phyloP scores from a whole-genome alignment of 2,113 vertebrate genomes.

The Toxostoma redivivum region DNA sequence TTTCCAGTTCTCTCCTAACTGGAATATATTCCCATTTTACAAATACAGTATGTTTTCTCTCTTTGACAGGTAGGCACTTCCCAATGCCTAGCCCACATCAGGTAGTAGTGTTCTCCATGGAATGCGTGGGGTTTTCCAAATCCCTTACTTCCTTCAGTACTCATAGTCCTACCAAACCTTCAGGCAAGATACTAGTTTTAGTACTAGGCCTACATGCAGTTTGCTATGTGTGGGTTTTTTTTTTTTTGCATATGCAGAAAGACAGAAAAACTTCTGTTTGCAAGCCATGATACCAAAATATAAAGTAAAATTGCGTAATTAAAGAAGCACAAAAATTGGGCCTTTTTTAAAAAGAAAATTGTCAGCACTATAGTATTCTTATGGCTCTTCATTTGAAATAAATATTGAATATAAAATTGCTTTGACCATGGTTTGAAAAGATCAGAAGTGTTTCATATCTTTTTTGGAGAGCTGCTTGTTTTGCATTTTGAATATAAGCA shows the following conservation, averaged over 20 bases:
- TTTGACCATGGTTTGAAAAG: constrained; percentile 72
- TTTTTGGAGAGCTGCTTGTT: constrained; percentile 58
- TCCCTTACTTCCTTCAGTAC: constrained; percentile 79
- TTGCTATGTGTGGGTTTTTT: constrained; percentile 28
- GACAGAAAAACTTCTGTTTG: constrained; percentile 69
- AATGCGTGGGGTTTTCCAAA: constrained; percentile 86
- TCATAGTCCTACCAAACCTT: constrained; percentile 77
- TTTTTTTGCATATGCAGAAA: constrained; percentile 59
- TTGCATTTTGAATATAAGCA: constrained; percentile 53
- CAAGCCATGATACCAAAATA: constrained; percentile 70
- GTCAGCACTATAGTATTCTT: background rate
- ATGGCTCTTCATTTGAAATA: background rate
- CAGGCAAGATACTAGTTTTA: constrained; percentile 81
- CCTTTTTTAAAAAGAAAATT: background rate
- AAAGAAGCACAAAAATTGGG: background rate
- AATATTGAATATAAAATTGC: background rate
- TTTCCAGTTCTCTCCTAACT: background rate
- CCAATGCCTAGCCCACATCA: constrained; percentile 82
- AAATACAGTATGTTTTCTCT: constrained; percentile 76
- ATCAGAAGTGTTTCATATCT: constrained; percentile 66
- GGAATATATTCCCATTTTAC: constrained; percentile 48
- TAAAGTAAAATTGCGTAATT: background rate
- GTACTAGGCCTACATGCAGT: constrained; percentile 72
- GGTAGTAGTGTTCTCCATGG: constrained; percentile 86
- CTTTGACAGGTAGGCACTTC: constrained; percentile 85